Conservation (phyloP, 2,113 vertebrate genomes). For the Bufo bufo region DNA sequence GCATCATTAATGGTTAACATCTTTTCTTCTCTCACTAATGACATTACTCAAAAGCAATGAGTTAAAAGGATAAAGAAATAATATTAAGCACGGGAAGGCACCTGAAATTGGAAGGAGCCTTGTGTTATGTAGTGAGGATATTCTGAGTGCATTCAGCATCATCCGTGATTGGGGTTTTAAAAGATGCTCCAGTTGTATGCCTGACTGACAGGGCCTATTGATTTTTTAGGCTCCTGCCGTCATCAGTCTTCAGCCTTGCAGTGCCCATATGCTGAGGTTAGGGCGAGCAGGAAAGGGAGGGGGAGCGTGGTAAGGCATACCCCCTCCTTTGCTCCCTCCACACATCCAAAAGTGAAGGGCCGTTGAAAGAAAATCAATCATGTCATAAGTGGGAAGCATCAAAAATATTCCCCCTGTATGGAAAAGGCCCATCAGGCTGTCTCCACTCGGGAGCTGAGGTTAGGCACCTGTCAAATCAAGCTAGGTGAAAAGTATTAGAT, state of each 20-base stretch:
- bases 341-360: conserved; percentile 83
- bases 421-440: conserved; percentile 82
- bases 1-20: conserved; percentile 18
- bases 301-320: conserved; percentile 31
- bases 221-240: conserved; percentile 86
- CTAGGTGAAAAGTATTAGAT: conserved; percentile 82
- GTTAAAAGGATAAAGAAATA: conserved; percentile 48
- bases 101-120: conserved; percentile 67
- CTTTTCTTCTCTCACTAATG: conserved; percentile 5
- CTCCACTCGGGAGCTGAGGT: conserved; percentile 78
- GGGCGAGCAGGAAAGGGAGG: conserved; percentile 67
- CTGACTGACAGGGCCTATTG: conserved; percentile 87
- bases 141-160: conserved; percentile 55
- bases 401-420: conserved; percentile 78
- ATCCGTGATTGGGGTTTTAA: conserved; percentile 86
- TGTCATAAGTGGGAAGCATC: conserved; percentile 90
- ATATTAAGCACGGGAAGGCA: conserved; percentile 38
- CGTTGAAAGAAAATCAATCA: conserved; percentile 93
- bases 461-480: conserved; percentile 81
- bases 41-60: conserved; percentile 11
- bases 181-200: conserved; percentile 75
- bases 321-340: conserved; percentile 70
- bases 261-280: conserved; percentile 83
- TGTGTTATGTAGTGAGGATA: conserved; percentile 65
- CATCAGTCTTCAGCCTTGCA: conserved; percentile 86